These are phyloP conservation scores for Eupithecia dodoneata DNA, from an alignment of 2,888 invertebrate genomes.

Conservation along the genomic window DNA sequence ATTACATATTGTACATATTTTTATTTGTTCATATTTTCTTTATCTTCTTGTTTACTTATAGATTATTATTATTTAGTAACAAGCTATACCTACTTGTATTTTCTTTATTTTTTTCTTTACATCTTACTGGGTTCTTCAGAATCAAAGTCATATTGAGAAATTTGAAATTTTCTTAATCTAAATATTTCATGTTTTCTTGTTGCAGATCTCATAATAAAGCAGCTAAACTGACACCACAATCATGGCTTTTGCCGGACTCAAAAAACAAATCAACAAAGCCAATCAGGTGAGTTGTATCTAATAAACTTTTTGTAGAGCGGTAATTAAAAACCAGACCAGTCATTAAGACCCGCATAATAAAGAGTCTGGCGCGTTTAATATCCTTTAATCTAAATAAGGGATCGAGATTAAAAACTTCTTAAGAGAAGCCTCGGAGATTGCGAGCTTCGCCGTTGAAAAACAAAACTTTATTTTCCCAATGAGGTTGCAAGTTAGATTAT, in stretches of 20 bases:
- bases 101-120: too few relatives aligned
- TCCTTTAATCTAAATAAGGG: conserved; percentile 45
- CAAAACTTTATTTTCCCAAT: conserved; percentile 47
- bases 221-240: conserved; percentile 61
- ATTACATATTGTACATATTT: too few relatives aligned
- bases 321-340: conserved; percentile 41
- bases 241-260: conserved; percentile 99
- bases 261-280: conserved; percentile 99
- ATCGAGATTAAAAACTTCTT: conserved; percentile 58
- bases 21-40: too few relatives aligned
- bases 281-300: conserved; percentile 91
- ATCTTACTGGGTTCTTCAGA: not conserved
- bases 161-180: not conserved
- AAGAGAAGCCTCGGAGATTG: conserved; percentile 52
- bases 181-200: conserved; percentile 40
- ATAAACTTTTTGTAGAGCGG: conserved; percentile 35
- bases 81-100: too few relatives aligned
- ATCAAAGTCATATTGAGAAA: not conserved
- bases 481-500: conserved; percentile 34
- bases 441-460: conserved; percentile 46
- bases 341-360: conserved; percentile 41
- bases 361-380: conserved; percentile 36
- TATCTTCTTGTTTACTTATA: too few relatives aligned
- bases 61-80: too few relatives aligned
- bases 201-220: conserved; percentile 57